Conservation (phyloP, 2,113 vertebrate species). For the Antennarius striatus region DNA sequence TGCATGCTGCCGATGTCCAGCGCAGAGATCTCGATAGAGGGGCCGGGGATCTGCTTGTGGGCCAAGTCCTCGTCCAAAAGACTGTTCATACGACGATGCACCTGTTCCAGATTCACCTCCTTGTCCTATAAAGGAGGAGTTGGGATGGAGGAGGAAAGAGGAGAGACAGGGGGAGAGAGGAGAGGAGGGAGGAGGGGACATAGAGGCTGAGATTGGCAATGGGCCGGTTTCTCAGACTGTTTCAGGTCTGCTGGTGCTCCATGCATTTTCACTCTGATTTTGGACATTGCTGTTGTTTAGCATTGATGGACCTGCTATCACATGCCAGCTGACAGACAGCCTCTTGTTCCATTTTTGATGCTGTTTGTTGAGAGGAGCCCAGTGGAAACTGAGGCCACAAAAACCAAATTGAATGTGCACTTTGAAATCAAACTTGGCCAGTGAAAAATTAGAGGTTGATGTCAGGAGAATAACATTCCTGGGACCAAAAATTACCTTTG, state of each 20-base stretch:
- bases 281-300: constrained; percentile 8
- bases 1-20: constrained; percentile 94
- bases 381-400: constrained; percentile 42
- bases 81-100: constrained; percentile 96
- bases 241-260: constrained; percentile 53
- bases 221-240: constrained; percentile 54
- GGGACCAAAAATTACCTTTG: constrained; percentile 39
- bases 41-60: constrained; percentile 96
- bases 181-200: constrained; percentile 55
- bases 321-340: constrained; percentile 14
- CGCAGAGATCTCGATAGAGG: constrained; percentile 96
- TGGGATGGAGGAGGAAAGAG: constrained; percentile 18
- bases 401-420: constrained; percentile 53
- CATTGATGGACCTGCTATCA: constrained; percentile 22
- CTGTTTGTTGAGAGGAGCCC: constrained; percentile 21
- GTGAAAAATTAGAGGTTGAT: constrained; percentile 39
- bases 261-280: constrained; percentile 47
- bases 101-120: constrained; percentile 98
- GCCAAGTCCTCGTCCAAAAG: constrained; percentile 97
- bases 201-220: constrained; percentile 79
- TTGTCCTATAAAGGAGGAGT: constrained; percentile 86
- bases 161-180: constrained; percentile 31
- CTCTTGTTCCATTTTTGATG: constrained; percentile 2
- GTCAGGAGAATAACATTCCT: constrained; percentile 26
- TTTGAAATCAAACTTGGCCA: constrained; percentile 83